These are phyloP conservation scores for Panthera leo DNA, from an alignment of 2,113 vertebrate genomes.

Conservation along the genomic window DNA sequence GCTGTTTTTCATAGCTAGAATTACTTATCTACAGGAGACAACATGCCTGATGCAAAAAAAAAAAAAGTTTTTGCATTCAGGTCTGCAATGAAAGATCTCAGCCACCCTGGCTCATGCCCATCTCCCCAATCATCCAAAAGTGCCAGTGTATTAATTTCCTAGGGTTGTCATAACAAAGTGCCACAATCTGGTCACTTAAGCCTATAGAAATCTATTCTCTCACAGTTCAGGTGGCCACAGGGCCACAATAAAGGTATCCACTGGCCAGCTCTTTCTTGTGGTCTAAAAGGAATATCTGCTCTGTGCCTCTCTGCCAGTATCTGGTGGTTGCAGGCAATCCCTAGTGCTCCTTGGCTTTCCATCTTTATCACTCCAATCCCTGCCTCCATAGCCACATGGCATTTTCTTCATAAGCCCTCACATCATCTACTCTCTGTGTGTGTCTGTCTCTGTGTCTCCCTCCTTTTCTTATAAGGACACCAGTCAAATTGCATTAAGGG, in stretches of 20 bases:
- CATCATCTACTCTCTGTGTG: not conserved
- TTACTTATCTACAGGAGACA: not conserved
- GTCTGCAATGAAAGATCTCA: not conserved
- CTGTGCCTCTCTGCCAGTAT: not conserved
- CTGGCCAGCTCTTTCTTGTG: not conserved
- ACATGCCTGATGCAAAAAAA: not conserved
- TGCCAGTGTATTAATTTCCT: not conserved
- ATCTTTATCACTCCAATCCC: not conserved
- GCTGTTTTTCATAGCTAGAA: not conserved
- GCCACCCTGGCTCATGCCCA: not conserved
- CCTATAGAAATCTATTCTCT: not conserved
- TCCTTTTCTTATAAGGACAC: not conserved
- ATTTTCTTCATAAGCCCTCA: not conserved
- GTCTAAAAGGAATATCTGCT: not conserved
- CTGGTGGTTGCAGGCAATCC: not conserved
- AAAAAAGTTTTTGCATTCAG: not conserved
- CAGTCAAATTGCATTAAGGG: not conserved
- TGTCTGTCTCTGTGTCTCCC: not conserved
- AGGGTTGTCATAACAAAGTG: not conserved
- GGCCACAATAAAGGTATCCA: not conserved
- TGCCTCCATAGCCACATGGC: not conserved
- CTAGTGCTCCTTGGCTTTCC: not conserved
- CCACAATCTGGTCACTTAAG: not conserved
- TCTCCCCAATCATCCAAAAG: not conserved
- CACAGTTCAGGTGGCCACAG: not conserved